phyloP scores from a whole-genome alignment of 1,140 invertebrate species.

The Hetaerina americana region DNA sequence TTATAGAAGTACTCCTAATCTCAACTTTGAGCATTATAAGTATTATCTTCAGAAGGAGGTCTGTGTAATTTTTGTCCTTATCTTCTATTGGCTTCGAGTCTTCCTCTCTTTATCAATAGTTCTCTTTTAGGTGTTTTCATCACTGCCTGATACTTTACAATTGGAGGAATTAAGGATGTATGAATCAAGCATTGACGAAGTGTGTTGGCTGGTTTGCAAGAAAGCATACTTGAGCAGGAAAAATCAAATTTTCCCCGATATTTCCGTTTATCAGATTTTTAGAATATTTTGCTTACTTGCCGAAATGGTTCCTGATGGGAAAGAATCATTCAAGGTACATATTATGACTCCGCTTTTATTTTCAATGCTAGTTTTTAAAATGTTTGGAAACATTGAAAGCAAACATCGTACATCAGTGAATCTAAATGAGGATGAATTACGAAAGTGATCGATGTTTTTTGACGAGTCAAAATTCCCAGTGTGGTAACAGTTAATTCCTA shows the following conservation, averaged over 20 bases:
- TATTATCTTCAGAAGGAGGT: constrained; percentile 57
- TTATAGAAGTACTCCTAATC: constrained; percentile 45
- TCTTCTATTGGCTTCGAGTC: neutral
- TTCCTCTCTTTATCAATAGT: neutral
- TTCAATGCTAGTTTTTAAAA: no score
- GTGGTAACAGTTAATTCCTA: no score
- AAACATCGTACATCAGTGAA: no score
- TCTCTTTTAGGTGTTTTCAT: constrained; percentile 39
- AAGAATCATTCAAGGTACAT: constrained; percentile 4
- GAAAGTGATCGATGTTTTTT: no score
- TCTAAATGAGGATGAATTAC: no score
- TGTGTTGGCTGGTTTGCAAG: constrained; percentile 64
- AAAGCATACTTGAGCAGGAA: constrained; percentile 43
- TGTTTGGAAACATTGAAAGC: no score
- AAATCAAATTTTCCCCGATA: constrained; percentile 42
- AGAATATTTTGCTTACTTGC: constrained; percentile 62
- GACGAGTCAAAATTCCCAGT: no score
- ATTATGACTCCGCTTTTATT: no score
- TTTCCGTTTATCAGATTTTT: constrained; percentile 58
- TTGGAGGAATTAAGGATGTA: constrained; percentile 37
- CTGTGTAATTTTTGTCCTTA: neutral
- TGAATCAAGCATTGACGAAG: constrained; percentile 47
- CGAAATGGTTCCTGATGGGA: constrained; percentile 36
- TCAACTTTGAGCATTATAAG: constrained; percentile 59
- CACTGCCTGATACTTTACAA: constrained; percentile 39